Percentiles rank a stretch among this genome's conserved stretches.
These are phyloP conservation scores for Porites lutea DNA, from an alignment of 64 coral and sea anemone genomes.

Conservation along the genomic window DNA sequence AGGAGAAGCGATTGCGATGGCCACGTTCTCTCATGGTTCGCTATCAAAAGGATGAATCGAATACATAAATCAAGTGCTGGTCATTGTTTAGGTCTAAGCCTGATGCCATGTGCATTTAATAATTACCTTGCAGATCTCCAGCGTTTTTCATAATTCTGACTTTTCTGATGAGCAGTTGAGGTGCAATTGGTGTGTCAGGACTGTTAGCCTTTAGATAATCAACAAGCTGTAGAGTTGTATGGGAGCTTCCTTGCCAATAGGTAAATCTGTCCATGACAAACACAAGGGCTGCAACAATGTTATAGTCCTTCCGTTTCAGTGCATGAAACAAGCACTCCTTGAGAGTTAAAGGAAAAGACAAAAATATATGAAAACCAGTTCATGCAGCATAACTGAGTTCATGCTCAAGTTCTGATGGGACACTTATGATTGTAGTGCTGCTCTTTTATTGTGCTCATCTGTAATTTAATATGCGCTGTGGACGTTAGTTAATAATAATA, in stretches of 20 bases:
- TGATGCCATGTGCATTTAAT: neutral
- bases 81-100: too few species aligned
- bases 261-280: slow-evolving; percentile 94
- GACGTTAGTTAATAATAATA: too few species aligned
- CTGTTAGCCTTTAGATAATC: slow-evolving; percentile 71
- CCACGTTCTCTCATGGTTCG: too few species aligned
- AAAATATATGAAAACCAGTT: neutral
- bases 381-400: too few species aligned
- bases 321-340: slow-evolving; percentile 96
- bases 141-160: slow-evolving; percentile 87
- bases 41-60: too few species aligned
- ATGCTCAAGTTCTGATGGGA: too few species aligned
- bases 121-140: slow-evolving; percentile 87
- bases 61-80: too few species aligned
- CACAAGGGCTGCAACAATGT: slow-evolving; percentile 78
- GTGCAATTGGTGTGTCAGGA: slow-evolving; percentile 79
- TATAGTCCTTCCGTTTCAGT: slow-evolving; percentile 59
- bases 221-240: slow-evolving; percentile 71
- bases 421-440: too few species aligned
- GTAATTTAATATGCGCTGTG: too few species aligned
- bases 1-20: too few species aligned
- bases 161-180: slow-evolving; percentile 93
- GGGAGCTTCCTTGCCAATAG: slow-evolving; percentile 89
- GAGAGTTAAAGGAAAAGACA: neutral
- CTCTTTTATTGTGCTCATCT: too few species aligned